A percentile compares a stretch with the other conserved stretches of the same genome.
These are phyloP conservation scores for Callimorpha dominula DNA, from an alignment of 2,888 invertebrate genomes.

Conservation along the genomic window DNA sequence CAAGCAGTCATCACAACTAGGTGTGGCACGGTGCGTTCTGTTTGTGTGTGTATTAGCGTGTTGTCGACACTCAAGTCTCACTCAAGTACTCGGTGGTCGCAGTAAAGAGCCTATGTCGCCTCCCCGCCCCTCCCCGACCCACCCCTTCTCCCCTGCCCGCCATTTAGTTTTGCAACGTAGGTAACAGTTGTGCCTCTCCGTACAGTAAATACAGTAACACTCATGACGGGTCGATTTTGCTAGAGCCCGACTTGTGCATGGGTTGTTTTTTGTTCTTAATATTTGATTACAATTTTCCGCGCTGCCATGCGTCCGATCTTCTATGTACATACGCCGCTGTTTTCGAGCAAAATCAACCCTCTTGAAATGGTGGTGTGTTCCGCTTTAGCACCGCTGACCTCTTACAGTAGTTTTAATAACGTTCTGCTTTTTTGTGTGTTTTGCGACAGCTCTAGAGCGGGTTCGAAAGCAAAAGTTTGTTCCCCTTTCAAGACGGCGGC, in stretches of 20 bases:
- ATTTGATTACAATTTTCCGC: constrained; percentile 37
- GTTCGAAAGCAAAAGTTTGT: constrained; percentile 89
- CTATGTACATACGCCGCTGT: constrained; percentile 63
- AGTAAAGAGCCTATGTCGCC: constrained; percentile 76
- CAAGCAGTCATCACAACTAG: constrained; percentile 84
- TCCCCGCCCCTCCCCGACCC: constrained; percentile 46
- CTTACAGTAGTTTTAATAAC: constrained; percentile 56
- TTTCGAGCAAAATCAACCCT: constrained; percentile 84
- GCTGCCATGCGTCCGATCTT: constrained; percentile 37
- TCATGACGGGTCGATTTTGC: constrained; percentile 72
- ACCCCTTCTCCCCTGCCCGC: constrained; percentile 42
- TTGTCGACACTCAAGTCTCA: constrained; percentile 22
- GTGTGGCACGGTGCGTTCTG: constrained; percentile 80
- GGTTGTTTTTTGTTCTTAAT: constrained; percentile 58
- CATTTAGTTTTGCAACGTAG: constrained; percentile 66
- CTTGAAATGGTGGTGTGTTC: constrained; percentile 82
- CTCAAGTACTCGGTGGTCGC: constrained; percentile 73
- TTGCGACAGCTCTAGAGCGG: constrained; percentile 86
- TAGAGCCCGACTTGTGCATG: constrained; percentile 80
- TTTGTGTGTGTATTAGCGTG: constrained; percentile 65
- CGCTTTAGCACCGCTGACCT: constrained; percentile 60
- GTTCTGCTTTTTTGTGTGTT: constrained; percentile 81
- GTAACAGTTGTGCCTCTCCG: constrained; percentile 60
- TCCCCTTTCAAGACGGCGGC: constrained; percentile 92
- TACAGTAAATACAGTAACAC: constrained; percentile 58